Evolutionary conservation across 2,113 vertebrate species (phyloP).

Genomic region (Eidolon helvum): DNA sequence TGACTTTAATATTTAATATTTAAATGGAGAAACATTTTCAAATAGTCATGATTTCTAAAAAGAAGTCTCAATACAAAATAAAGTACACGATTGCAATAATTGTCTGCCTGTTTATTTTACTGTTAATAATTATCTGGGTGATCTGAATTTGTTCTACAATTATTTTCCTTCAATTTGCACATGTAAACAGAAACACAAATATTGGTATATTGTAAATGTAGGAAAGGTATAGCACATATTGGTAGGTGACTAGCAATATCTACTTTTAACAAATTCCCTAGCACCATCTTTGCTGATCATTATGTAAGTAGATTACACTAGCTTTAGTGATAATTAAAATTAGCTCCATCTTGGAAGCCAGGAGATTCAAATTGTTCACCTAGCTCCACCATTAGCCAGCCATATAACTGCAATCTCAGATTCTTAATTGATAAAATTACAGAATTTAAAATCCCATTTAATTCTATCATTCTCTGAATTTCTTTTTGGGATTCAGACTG

Average conservation of each 20-base stretch:
- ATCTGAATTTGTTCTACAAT: background rate
- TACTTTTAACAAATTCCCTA: background rate
- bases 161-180: background rate
- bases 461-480: background rate
- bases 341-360: background rate
- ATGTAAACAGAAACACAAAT: background rate
- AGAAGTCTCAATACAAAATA: background rate
- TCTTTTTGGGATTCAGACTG: background rate
- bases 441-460: background rate
- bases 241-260: background rate
- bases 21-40: background rate
- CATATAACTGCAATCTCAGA: background rate
- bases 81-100: background rate
- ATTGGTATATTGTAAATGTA: background rate
- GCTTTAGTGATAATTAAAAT: background rate
- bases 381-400: background rate
- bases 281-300: background rate
- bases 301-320: background rate
- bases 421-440: background rate
- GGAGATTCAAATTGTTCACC: too few species aligned
- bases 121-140: background rate
- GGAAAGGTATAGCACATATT: background rate
- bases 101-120: background rate
- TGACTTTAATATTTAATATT: background rate
- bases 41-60: background rate